These are phyloP conservation scores for Osedax frankpressi DNA, from an alignment of 2,888 invertebrate species.

Conservation along the genomic window DNA sequence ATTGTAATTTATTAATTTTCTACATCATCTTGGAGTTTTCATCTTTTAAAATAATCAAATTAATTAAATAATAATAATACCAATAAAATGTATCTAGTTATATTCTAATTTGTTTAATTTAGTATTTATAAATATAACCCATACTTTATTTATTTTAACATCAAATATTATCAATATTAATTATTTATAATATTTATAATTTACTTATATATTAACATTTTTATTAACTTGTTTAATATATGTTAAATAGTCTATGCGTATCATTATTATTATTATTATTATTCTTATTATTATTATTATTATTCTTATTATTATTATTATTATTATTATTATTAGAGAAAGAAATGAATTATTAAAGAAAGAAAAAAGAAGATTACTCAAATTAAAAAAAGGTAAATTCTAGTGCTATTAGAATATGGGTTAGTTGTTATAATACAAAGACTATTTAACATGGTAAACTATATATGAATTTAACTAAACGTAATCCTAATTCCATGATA, in stretches of 20 bases:
- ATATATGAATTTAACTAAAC: no score
- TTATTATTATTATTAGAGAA: background rate
- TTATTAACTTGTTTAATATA: background rate
- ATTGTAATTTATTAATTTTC: no score
- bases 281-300: background rate
- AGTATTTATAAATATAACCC: background rate
- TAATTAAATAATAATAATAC: no score
- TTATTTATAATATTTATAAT: background rate
- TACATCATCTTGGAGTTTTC: no score
- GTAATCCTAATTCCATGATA: no score
- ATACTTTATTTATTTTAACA: no score
- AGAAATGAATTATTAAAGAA: background rate
- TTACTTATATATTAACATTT: background rate
- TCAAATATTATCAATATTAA: no score
- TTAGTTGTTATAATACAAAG: no score
- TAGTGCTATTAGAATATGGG: no score
- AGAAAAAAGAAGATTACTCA: background rate
- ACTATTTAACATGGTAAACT: no score
- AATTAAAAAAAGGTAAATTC: background rate
- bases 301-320: background rate
- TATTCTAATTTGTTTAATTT: background rate
- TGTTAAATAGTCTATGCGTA: background rate
- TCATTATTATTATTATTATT: background rate
- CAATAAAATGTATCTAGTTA: background rate
- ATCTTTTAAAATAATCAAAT: no score